Percentiles rank a stretch among this genome's conserved stretches.
Conservation (phyloP, 2,888 invertebrate genomes). For the Latrodectus hesperus region DNA sequence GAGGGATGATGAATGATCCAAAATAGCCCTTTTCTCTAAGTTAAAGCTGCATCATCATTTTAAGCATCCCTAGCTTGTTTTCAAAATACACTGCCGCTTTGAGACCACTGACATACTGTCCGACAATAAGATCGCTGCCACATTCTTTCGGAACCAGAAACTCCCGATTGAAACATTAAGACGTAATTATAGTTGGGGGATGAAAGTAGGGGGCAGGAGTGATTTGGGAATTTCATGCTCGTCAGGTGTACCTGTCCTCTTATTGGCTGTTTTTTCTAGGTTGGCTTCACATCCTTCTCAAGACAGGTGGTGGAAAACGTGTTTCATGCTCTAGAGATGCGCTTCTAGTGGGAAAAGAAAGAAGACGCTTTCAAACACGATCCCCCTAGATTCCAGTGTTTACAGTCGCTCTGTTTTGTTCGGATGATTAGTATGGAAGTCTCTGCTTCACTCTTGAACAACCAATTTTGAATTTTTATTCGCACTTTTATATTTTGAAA, state of each 20-base stretch:
- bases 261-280: conserved; percentile 64
- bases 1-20: not conserved
- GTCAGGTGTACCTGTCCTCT: conserved; percentile 46
- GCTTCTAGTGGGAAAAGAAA: conserved; percentile 9
- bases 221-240: conserved; percentile 14
- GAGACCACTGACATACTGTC: conserved; percentile 60
- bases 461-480: too few relatives aligned
- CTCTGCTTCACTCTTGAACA: too few relatives aligned
- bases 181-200: conserved; percentile 22
- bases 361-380: conserved; percentile 19
- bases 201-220: not conserved
- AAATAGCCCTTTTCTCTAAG: not conserved
- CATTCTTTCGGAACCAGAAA: conserved; percentile 53
- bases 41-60: not conserved
- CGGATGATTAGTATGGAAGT: too few relatives aligned
- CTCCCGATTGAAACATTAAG: conserved; percentile 31
- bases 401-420: not conserved
- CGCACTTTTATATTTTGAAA: too few relatives aligned
- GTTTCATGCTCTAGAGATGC: conserved; percentile 11
- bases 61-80: not conserved
- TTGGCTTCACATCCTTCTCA: conserved; percentile 66
- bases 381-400: not conserved
- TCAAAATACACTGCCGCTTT: not conserved
- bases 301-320: conserved; percentile 43
- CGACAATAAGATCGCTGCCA: conserved; percentile 25